These are phyloP conservation scores for Bostrychus sinensis DNA, from an alignment of 2,113 vertebrate genomes.

Conservation along the genomic window DNA sequence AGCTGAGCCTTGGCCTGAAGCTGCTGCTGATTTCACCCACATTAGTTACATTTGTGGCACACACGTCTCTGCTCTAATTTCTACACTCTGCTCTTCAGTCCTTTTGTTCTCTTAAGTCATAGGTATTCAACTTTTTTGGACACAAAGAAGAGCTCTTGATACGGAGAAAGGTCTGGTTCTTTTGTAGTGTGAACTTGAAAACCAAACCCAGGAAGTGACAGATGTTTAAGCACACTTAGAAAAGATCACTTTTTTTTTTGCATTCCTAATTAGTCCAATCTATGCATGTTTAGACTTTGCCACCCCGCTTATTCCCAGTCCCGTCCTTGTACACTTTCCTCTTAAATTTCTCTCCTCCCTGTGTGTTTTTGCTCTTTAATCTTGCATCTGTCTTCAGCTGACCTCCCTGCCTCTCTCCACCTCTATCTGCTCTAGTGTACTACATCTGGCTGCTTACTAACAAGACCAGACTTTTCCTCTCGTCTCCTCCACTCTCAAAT, in stretches of 20 bases:
- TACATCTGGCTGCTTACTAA: neutral
- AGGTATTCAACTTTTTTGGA: neutral
- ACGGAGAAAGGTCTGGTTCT: too few species aligned
- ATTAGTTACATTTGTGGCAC: slow-evolving; percentile 51
- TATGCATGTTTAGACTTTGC: neutral
- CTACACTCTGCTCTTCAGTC: neutral
- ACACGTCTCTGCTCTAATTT: slow-evolving; percentile 24
- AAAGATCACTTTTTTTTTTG: neutral
- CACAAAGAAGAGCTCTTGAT: neutral
- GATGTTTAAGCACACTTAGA: too few species aligned
- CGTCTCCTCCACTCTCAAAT: neutral
- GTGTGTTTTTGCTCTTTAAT: neutral
- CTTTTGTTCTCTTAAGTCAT: neutral
- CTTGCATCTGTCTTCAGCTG: neutral
- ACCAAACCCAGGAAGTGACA: too few species aligned
- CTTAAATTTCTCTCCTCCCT: neutral
- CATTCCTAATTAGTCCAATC: neutral
- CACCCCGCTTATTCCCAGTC: neutral
- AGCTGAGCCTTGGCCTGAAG: slow-evolving; percentile 33
- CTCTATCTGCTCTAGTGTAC: neutral
- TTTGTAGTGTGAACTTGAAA: too few species aligned
- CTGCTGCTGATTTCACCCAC: slow-evolving; percentile 49
- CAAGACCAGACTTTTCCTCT: neutral
- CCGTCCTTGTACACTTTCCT: neutral
- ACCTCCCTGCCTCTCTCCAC: neutral